phyloP scores from a whole-genome alignment of 2,797 vertebrate species.

The Anguilla marmorata region DNA sequence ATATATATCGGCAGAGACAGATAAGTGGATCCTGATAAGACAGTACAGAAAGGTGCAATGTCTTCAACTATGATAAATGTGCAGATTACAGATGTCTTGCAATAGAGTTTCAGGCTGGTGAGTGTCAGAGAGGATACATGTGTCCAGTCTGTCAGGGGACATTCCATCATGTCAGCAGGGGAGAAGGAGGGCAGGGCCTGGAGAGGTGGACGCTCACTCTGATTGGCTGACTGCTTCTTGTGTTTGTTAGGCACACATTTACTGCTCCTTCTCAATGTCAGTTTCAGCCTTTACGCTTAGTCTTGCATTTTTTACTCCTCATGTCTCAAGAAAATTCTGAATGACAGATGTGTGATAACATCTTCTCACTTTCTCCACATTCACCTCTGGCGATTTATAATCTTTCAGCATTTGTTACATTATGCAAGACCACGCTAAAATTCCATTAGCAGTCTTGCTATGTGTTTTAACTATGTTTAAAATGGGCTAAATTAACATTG shows the following conservation, averaged over 20 bases:
- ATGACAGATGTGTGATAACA: not conserved
- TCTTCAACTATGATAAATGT: not conserved
- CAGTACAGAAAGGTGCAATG: not conserved
- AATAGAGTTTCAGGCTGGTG: not conserved
- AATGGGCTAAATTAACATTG: not conserved
- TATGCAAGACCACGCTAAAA: not conserved
- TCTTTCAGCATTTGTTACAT: not conserved
- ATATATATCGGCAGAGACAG: not conserved
- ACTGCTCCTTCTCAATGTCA: constrained; percentile 4
- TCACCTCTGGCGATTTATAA: not conserved
- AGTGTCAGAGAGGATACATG: not conserved
- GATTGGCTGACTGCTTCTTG: not conserved
- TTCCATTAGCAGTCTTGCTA: not conserved
- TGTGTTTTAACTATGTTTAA: not conserved
- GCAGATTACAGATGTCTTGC: not conserved
- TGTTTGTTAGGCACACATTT: not conserved
- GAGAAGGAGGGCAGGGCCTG: not conserved
- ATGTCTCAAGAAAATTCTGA: not conserved
- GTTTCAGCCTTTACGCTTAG: not conserved
- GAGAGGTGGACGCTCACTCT: not conserved
- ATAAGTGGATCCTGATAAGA: not conserved
- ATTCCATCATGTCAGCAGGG: not conserved
- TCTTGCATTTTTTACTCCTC: not conserved
- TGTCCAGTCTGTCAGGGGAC: not conserved
- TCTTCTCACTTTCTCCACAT: not conserved